A percentile compares a stretch with the other conserved stretches of the same genome.
Conservation (phyloP, 2,113 vertebrate genomes). For the Peromyscus polionotus region DNA sequence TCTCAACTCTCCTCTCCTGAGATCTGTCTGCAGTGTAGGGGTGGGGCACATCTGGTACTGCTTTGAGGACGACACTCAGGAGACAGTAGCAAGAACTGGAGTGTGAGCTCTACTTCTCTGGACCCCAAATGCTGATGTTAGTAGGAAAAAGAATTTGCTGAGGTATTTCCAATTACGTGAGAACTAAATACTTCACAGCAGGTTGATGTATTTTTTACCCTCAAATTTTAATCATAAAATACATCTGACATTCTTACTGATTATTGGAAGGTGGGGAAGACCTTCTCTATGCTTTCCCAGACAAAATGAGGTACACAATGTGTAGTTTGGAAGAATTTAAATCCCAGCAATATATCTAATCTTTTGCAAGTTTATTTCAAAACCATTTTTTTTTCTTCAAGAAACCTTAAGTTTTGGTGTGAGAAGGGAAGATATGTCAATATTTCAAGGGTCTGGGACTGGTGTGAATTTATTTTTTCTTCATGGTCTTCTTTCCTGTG, state of each 20-base stretch:
- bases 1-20: not conserved
- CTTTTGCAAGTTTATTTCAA: not conserved
- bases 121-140: not conserved
- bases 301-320: not conserved
- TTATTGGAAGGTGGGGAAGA: not conserved
- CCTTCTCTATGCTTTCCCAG: not conserved
- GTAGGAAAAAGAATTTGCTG: not conserved
- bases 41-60: not conserved
- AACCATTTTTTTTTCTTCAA: not conserved
- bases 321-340: not conserved
- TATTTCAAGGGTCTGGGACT: not conserved
- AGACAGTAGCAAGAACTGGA: too few relatives aligned
- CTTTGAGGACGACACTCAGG: not conserved
- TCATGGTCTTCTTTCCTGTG: not conserved
- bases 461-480: not conserved
- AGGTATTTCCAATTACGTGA: not conserved
- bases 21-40: not conserved
- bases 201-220: not conserved
- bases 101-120: too few relatives aligned
- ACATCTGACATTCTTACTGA: not conserved
- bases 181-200: not conserved
- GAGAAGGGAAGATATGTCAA: not conserved
- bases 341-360: not conserved
- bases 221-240: not conserved
- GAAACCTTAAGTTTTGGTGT: not conserved